Evolutionary conservation across 37 sponge, comb jelly and placozoan genomes (phyloP), one percentile per base, ranked within the genome.

Genomic region (Hormiphora californensis): DNA sequence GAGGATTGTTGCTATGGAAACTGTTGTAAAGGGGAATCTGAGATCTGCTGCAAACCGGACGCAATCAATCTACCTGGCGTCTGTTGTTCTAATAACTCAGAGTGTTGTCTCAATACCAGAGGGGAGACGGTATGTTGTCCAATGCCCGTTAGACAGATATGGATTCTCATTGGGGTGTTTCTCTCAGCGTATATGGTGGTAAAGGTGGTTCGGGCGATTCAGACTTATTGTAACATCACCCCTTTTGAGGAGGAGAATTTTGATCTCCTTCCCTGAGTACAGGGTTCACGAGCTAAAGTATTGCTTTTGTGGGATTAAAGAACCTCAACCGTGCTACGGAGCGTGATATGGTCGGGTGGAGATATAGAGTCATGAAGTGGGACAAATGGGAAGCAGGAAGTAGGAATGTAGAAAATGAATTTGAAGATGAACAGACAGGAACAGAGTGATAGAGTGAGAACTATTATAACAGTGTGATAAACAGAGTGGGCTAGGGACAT

Each of bases 41-140:
- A 11, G 19, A 15, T 19, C 67, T 65, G 67, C 67, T 65, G 67
- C 67, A 33, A 19, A 8, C 67, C 3, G 37, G 3, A 65, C 67
- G 32, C 34, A 1, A 15, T 27, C 37, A 7, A 25, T 7, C 37
- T 19, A 15, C 37, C 34, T 4, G 38, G 4, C 37, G 67, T 65
- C 7, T 65, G 67, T 19, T 65, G 67, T 33, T 28, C 67, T 38
- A 28, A 21, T 38, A 65, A 39, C 7, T 7, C 5, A 11, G 31
- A 33, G 19, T 65, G 67, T 19, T 65, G 67, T 19, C 32, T 36
- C 37, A 65, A 65, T 17, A 36, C 67, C 37, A 35, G 37, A 17
- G 67, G 67, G 1, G 67, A 65, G 67, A 27, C 28, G 17, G 67
- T 65, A 35, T 65, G 67, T 19, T 65, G 67, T 33, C 67, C 67